These are phyloP conservation scores for Pheosia tremula DNA, from an alignment of 2,888 invertebrate species.

Conservation along the genomic window DNA sequence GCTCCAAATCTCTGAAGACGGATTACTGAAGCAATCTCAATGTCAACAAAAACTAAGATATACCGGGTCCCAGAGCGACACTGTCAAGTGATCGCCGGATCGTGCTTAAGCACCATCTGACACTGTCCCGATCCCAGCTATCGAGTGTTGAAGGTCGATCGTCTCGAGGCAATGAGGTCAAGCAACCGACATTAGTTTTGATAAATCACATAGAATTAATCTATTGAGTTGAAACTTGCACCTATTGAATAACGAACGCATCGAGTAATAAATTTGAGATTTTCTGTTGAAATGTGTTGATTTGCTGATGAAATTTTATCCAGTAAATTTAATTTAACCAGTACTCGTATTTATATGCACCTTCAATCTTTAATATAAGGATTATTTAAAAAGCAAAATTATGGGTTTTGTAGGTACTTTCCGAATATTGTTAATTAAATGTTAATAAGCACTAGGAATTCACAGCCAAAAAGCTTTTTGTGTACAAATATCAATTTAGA, in stretches of 20 bases:
- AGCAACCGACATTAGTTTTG: neutral
- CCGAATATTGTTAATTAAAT: too few species aligned
- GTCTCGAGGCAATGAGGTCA: slow-evolving; percentile 4
- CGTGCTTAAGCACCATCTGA: slow-evolving; percentile 4
- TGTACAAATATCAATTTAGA: too few species aligned
- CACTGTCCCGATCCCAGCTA: neutral
- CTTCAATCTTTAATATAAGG: too few species aligned
- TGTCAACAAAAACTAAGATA: slow-evolving; percentile 9
- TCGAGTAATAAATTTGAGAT: neutral
- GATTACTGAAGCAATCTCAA: slow-evolving; percentile 4
- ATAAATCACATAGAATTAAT: neutral
- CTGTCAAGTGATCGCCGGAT: slow-evolving; percentile 4
- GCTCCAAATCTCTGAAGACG: slow-evolving; percentile 2
- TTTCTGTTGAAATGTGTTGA: neutral
- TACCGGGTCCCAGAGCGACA: neutral
- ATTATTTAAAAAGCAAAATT: too few species aligned
- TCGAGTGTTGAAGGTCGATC: slow-evolving; percentile 5
- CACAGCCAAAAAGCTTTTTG: too few species aligned
- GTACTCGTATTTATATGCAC: too few species aligned
- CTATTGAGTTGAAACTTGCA: neutral
- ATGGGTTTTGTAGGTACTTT: too few species aligned
- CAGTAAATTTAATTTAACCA: neutral
- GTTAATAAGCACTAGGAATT: too few species aligned
- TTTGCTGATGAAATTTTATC: neutral
- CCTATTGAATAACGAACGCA: neutral